Evolutionary conservation across 2,888 invertebrate species (phyloP).

Genomic region (Diarsia brunnea): DNA sequence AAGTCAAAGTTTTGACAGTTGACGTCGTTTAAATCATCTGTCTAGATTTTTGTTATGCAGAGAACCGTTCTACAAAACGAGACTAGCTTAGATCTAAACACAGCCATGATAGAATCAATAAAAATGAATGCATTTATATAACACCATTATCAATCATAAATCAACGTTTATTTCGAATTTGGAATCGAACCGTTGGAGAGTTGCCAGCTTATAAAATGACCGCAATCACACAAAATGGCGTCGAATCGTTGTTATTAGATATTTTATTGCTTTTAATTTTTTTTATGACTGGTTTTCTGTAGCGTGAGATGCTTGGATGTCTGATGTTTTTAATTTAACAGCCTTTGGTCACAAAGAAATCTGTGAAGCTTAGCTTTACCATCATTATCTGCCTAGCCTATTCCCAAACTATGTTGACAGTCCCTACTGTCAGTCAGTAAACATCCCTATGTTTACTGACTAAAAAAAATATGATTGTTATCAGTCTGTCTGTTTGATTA

Average conservation of each 20-base stretch:
- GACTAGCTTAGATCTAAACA: background rate
- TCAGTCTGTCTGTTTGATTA: too few species aligned
- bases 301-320: slow-evolving; percentile 15
- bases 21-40: too few species aligned
- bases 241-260: slow-evolving; percentile 22
- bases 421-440: too few species aligned
- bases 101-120: slow-evolving; percentile 1
- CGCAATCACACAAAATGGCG: slow-evolving; percentile 36
- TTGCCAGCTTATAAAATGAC: slow-evolving; percentile 54
- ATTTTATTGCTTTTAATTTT: slow-evolving; percentile 28
- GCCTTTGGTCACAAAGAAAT: slow-evolving; percentile 7
- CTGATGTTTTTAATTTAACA: background rate
- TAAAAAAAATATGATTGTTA: too few species aligned
- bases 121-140: slow-evolving; percentile 28
- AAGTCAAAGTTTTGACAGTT: too few species aligned
- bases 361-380: background rate
- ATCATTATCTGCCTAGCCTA: too few species aligned
- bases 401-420: too few species aligned
- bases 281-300: slow-evolving; percentile 9
- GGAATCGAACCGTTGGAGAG: slow-evolving; percentile 46
- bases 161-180: slow-evolving; percentile 51
- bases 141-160: slow-evolving; percentile 34
- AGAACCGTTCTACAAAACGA: slow-evolving; percentile 1
- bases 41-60: background rate
- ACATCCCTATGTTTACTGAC: too few species aligned